Evolutionary conservation across 2,113 vertebrate species (phyloP).

Genomic region (Limanda limanda): DNA sequence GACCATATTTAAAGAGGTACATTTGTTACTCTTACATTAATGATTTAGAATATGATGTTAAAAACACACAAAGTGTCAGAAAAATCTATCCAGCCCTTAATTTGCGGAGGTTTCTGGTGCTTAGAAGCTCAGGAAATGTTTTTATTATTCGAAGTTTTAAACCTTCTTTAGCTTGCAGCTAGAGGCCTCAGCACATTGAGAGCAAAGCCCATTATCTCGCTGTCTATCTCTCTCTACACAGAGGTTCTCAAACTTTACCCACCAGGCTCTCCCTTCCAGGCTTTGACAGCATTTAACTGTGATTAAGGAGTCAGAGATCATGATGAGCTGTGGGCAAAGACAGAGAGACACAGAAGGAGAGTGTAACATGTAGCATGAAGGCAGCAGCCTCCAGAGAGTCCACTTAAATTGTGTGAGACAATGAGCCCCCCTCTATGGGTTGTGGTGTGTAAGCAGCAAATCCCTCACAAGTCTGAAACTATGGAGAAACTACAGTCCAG

Average conservation of each 20-base stretch:
- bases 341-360: conserved; percentile 53
- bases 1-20: conserved; percentile 15
- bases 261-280: conserved; percentile 56
- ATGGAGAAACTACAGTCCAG: conserved; percentile 46
- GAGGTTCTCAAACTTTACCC: conserved; percentile 69
- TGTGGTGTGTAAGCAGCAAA: conserved; percentile 50
- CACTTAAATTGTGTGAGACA: conserved; percentile 50
- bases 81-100: conserved; percentile 70
- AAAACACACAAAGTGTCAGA: conserved; percentile 17
- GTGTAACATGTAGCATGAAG: conserved; percentile 56
- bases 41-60: conserved; percentile 48
- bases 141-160: conserved; percentile 74
- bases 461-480: conserved; percentile 50
- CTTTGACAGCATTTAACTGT: conserved; percentile 79
- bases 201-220: conserved; percentile 82
- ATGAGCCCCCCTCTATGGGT: conserved; percentile 55
- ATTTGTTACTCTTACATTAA: conserved; percentile 22
- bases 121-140: conserved; percentile 70
- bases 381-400: conserved; percentile 44
- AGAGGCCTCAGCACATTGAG: conserved; percentile 74
- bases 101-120: conserved; percentile 65
- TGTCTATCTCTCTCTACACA: conserved; percentile 66
- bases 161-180: conserved; percentile 73
- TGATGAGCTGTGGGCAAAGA: conserved; percentile 69
- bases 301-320: conserved; percentile 82